A percentile compares a stretch with the other conserved stretches of the same genome.
These are phyloP conservation scores for Amphipoea oculea DNA, from an alignment of 2,888 invertebrate species.

Conservation along the genomic window DNA sequence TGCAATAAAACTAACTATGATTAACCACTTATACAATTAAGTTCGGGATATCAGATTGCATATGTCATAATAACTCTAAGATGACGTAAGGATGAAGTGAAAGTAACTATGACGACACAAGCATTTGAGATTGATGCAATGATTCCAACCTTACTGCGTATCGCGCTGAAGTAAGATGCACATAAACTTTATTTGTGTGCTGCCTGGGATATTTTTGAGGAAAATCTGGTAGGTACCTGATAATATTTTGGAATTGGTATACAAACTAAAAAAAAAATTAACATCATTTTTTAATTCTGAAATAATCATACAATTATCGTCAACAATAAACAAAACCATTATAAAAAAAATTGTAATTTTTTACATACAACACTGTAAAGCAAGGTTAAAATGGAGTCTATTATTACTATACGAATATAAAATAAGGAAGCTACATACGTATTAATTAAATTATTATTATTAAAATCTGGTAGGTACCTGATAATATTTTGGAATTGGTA, in stretches of 20 bases:
- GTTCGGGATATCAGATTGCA: slow-evolving; percentile 12
- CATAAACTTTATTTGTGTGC: slow-evolving; percentile 1
- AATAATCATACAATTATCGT: no score
- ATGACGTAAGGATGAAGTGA: slow-evolving; percentile 68
- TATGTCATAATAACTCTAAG: slow-evolving; percentile 57
- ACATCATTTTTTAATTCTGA: no score
- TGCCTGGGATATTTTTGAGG: no score
- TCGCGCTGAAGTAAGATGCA: slow-evolving; percentile 2
- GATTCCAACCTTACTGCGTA: slow-evolving; percentile 19
- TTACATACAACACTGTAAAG: no score
- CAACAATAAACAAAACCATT: no score
- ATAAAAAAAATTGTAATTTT: no score
- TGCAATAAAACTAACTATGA: neutral
- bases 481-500: no score
- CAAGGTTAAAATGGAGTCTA: neutral
- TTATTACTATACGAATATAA: neutral
- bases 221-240: no score
- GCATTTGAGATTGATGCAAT: slow-evolving; percentile 61
- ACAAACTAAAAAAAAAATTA: no score
- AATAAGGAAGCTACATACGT: neutral
- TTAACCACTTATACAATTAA: slow-evolving; percentile 11
- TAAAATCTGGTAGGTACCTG: no score
- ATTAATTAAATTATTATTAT: no score
- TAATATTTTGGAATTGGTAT: no score
- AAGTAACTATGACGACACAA: slow-evolving; percentile 64